Percentiles rank a stretch among this genome's conserved stretches.
phyloP scores from a whole-genome alignment of 2,113 vertebrate species.

The Rynchops niger region DNA sequence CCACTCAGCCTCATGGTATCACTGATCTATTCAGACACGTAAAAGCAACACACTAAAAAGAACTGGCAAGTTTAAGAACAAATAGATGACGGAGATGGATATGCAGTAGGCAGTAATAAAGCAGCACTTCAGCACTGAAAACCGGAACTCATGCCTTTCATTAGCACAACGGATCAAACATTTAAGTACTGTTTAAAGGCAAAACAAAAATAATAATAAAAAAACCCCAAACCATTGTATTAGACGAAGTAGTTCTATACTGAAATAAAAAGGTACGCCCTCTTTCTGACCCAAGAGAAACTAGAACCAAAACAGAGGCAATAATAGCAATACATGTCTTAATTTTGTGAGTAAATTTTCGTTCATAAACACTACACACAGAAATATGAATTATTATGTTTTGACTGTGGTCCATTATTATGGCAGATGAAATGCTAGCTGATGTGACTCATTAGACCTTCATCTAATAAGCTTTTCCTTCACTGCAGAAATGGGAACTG shows the following conservation, averaged over 20 bases:
- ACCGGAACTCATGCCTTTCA: neutral
- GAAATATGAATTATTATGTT: neutral
- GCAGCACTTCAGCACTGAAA: neutral
- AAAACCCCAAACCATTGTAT: accelerated
- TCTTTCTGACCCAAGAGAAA: neutral
- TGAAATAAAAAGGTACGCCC: neutral
- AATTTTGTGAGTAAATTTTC: neutral
- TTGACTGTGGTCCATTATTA: neutral
- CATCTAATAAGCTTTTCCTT: neutral
- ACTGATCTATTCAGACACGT: neutral
- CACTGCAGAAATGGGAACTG: neutral
- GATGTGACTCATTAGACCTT: neutral
- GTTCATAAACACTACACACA: neutral
- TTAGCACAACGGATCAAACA: neutral
- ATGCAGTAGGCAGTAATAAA: neutral
- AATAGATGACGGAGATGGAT: neutral
- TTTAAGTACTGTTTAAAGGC: neutral
- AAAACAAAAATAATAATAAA: neutral
- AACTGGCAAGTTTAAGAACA: neutral
- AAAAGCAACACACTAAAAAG: neutral
- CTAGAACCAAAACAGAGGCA: neutral
- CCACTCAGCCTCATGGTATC: neutral
- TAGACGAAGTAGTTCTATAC: neutral
- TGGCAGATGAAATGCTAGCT: neutral
- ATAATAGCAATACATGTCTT: neutral